These are phyloP conservation scores for Odontocolon sp. DNA, from an alignment of 2,888 invertebrate species.

Conservation along the genomic window DNA sequence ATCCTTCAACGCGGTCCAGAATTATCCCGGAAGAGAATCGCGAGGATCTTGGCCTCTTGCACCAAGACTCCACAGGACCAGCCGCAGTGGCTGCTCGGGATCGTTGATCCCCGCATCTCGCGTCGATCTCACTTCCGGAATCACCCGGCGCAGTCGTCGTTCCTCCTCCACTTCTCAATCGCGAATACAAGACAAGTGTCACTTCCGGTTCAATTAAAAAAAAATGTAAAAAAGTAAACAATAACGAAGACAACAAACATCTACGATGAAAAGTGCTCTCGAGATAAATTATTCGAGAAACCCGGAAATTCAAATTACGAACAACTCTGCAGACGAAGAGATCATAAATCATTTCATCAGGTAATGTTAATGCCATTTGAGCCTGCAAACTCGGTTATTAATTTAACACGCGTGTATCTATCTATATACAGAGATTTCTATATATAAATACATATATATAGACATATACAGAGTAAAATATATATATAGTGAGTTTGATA, in stretches of 20 bases:
- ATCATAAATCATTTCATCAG: too few relatives aligned
- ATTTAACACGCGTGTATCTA: too few relatives aligned
- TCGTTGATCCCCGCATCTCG: conserved; percentile 38
- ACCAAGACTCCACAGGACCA: not conserved
- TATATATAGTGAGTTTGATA: not conserved
- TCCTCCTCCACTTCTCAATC: not conserved
- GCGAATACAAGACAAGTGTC: not conserved
- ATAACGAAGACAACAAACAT: too few relatives aligned
- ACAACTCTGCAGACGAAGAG: too few relatives aligned
- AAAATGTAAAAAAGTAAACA: not conserved
- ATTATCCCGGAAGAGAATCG: not conserved
- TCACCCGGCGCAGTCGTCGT: conserved; percentile 22
- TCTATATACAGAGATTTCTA: too few relatives aligned
- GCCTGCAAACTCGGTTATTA: too few relatives aligned
- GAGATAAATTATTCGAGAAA: too few relatives aligned
- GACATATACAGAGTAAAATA: not conserved
- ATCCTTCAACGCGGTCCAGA: not conserved
- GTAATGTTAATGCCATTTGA: too few relatives aligned
- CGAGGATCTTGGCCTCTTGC: not conserved
- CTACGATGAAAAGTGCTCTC: too few relatives aligned
- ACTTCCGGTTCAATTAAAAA: conserved; percentile 2
- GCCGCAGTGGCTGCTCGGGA: conserved; percentile 18
- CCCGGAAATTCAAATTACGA: too few relatives aligned
- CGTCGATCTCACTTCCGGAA: conserved; percentile 42
- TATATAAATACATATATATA: not conserved